These are phyloP conservation scores for Ptiloglossa arizonensis DNA, from an alignment of 1,140 invertebrate species.

Conservation along the genomic window DNA sequence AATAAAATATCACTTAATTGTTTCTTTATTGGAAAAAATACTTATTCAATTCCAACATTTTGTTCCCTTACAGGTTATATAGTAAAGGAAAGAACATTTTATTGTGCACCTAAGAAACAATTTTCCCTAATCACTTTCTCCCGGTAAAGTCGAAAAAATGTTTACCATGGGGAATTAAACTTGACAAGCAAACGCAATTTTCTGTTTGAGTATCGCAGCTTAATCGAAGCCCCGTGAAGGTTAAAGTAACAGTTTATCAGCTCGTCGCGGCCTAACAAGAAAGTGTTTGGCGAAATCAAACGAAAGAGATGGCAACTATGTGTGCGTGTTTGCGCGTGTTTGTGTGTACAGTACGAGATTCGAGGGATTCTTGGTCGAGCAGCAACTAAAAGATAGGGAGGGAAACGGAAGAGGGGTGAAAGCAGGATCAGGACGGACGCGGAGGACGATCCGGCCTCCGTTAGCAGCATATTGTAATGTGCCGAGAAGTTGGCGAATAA, in stretches of 20 bases:
- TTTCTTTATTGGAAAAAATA: no score
- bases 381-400: slow-evolving; percentile 16
- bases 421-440: slow-evolving; percentile 49
- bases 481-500: slow-evolving; percentile 81
- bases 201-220: neutral
- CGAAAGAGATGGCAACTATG: slow-evolving; percentile 18
- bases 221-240: slow-evolving; percentile 4
- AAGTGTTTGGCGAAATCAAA: slow-evolving; percentile 42
- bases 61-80: no score
- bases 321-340: no score
- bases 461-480: slow-evolving; percentile 82
- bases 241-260: slow-evolving; percentile 36
- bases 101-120: no score
- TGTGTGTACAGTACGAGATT: slow-evolving; percentile 9
- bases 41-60: no score
- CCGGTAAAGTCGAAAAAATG: no score
- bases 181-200: no score
- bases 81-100: no score
- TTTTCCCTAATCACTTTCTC: no score
- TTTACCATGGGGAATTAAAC: no score
- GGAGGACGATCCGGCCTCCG: slow-evolving; percentile 72
- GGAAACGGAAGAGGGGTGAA: slow-evolving; percentile 33
- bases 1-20: no score
- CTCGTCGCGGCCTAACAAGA: slow-evolving; percentile 12
- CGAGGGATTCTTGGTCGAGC: slow-evolving; percentile 14